Evolutionary conservation across 2,888 invertebrate genomes (phyloP), one percentile per base, ranked within the genome.

Genomic region (Pheosia gnoma): DNA sequence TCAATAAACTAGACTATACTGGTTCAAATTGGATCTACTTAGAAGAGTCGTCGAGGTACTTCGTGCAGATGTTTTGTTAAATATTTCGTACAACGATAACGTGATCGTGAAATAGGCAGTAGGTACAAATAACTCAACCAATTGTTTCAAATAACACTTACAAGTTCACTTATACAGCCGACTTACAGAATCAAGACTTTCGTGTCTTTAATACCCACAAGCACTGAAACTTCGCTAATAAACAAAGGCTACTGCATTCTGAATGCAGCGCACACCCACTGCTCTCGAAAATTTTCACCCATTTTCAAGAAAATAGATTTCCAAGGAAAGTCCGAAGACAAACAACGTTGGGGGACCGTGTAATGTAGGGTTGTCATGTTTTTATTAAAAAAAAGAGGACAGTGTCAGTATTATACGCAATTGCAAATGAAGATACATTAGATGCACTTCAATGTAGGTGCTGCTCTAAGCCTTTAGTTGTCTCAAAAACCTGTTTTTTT

Each of bases 201-300:
- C 65, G 58, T 63, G 47, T n/a, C 62, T 70, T 67, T 59, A 65
- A 71, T 60, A 63, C 60, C 66, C 63, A 64, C 71, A 66, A 68
- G 67, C 68, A 67, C 68, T 59, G 62, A 36, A 77, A 76, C 69
- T 73, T 77, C 57, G 56, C 70, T 77, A 79, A 80, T 82, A 79
- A 80, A 81, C 76, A 78, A 74, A 70, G 73, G 75, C 69, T 64
- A 66, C 67, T 60, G 71, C 65, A 81, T 86, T 87, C 78, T 65
- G 79, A 74, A 88, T 88, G 86, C 88, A 82, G 71, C 61, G 70
- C 85, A 78, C 84, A 79, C 55, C 61, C 63, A 69, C 68, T 61
- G 75, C 74, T 76, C 81, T 84, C 76, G 82, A 80, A 83, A 85
- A 84, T 87, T 87, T 84, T 86, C 86, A 83, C 80, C 82, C 81